These are phyloP conservation scores for Salticus scenicus DNA, from an alignment of 2,888 invertebrate species.

Conservation along the genomic window DNA sequence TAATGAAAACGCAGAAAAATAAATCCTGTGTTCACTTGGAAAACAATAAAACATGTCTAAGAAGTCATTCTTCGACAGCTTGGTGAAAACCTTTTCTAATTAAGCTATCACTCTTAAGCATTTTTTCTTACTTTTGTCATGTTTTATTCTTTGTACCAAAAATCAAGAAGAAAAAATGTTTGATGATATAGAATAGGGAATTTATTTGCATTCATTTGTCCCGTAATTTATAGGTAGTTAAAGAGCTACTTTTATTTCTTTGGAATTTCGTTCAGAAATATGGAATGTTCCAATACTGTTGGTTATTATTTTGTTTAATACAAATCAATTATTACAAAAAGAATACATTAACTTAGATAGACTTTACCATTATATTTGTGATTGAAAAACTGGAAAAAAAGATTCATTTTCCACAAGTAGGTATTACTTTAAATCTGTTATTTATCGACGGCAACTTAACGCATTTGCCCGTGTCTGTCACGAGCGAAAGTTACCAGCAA, in stretches of 20 bases:
- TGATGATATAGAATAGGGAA: background rate
- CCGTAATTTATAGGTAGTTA: background rate
- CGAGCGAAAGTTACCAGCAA: too few species aligned
- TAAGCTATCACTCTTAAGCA: background rate
- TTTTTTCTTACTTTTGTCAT: background rate
- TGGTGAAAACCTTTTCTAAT: background rate
- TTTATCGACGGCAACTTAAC: too few species aligned
- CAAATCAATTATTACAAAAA: too few species aligned
- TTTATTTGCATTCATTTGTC: background rate
- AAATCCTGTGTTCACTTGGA: background rate
- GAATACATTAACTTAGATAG: too few species aligned
- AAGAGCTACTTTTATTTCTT: background rate
- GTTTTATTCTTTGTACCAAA: too few species aligned
- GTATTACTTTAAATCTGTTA: too few species aligned
- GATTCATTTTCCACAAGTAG: too few species aligned
- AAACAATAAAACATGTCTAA: background rate
- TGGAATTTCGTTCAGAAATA: background rate
- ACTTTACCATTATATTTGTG: too few species aligned
- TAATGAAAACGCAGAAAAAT: background rate
- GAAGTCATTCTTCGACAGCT: background rate
- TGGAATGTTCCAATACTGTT: background rate
- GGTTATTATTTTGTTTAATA: too few species aligned
- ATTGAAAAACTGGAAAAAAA: too few species aligned
- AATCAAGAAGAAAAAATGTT: too few species aligned
- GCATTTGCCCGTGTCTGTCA: too few species aligned